A percentile compares a stretch with the other conserved stretches of the same genome.
phyloP scores from a whole-genome alignment of 30 jellyfish, hydroid and myxozoan species.

The Catostylus mosaicus region DNA sequence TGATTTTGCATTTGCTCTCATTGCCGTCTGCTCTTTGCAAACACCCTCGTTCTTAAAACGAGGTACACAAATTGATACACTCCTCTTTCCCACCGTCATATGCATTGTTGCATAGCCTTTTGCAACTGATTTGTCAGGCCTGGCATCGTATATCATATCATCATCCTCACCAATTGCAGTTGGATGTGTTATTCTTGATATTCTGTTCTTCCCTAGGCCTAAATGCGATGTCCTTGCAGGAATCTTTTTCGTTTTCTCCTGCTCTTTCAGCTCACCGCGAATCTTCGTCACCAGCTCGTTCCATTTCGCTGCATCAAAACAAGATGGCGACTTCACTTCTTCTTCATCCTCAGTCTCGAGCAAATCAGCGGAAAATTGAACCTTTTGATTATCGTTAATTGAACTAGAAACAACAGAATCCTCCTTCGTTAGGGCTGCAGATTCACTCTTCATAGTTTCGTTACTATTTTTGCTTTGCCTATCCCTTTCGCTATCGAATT shows the following conservation, averaged over 20 bases:
- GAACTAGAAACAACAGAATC: not conserved
- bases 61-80: constrained; percentile 62
- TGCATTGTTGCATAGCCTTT: constrained; percentile 73
- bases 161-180: constrained; percentile 36
- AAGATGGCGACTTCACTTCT: not conserved
- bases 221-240: not conserved
- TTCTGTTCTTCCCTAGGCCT: not conserved
- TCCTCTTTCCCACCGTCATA: constrained; percentile 58
- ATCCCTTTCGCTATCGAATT: not conserved
- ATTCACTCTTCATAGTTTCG: not conserved
- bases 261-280: constrained; percentile 27
- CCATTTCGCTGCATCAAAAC: constrained; percentile 41
- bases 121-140: constrained; percentile 53
- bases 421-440: not conserved
- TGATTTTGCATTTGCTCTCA: constrained; percentile 59
- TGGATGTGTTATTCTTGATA: constrained; percentile 46
- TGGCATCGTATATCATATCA: constrained; percentile 56
- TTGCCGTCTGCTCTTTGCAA: constrained; percentile 42
- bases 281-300: constrained; percentile 31
- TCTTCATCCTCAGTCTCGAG: not conserved
- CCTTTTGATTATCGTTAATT: not conserved
- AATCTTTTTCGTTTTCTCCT: constrained; percentile 10
- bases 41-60: constrained; percentile 64
- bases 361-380: not conserved
- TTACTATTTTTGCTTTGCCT: not conserved